Evolutionary conservation across 2,888 invertebrate genomes (phyloP), one percentile per base, ranked within the genome.

Genomic region (Lissocephala sabroskyi): DNA sequence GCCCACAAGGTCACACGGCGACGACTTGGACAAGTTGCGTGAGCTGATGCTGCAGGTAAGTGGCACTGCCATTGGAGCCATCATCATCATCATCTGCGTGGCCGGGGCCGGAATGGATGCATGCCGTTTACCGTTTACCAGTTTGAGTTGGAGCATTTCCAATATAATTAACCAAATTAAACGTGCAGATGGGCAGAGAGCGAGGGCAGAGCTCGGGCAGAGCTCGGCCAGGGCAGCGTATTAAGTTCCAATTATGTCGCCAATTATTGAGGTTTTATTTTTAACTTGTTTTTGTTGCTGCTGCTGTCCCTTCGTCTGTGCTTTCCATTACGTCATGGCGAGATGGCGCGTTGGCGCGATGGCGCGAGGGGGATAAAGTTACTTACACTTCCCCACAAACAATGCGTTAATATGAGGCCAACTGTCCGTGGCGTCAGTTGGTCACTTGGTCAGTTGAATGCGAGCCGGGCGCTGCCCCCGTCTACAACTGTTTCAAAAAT

Each of bases 21-120:
- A 87, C 71, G 84, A 86, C 68, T 79, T 87, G 75, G 87, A 87
- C 71, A 87, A 87, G 82, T 79, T 87, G 59, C 82, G 86, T 60
- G 87, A 87, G 64, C 78, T 87, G 58, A 84, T 87, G 80, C 85
- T 86, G 82, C 87, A 87, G 84, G 87, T 87, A 82, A 85, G 87
- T 70, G 28, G 7, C 3, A 23, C 23, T 7, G 23, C 3, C 32
- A n/a, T n/a, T n/a, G n/a, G n/a, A n/a, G n/a, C n/a, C n/a, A n/a
- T n/a, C n/a, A n/a, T n/a, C n/a, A n/a, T n/a, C n/a, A n/a, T n/a
- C n/a, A n/a, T n/a, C n/a, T n/a, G n/a, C n/a, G n/a, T n/a, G n/a
- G n/a, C n/a, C n/a, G n/a, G n/a, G n/a, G n/a, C n/a, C n/a, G n/a
- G n/a, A n/a, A n/a, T n/a, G n/a, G n/a, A n/a, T n/a, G n/a, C n/a